A percentile compares a stretch with the other conserved stretches of the same genome.
Conservation (phyloP, 2,888 invertebrate species). For the Ptychoptera albimana region DNA sequence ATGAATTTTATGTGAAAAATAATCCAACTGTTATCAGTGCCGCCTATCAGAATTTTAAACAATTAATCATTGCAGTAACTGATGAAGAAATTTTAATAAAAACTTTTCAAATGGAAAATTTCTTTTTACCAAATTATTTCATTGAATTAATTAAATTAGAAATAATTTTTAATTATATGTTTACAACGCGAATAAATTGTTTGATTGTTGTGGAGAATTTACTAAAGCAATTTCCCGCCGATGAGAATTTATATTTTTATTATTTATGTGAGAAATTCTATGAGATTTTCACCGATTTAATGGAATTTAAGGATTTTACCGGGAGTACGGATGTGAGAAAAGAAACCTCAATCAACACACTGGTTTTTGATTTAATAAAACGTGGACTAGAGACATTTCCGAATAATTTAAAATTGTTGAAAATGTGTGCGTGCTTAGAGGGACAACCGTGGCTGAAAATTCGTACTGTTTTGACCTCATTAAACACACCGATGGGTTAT, state of each 20-base stretch:
- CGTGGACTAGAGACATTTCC: slow-evolving; percentile 35
- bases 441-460: slow-evolving; percentile 38
- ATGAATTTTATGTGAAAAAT: neutral
- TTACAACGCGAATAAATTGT: slow-evolving; percentile 15
- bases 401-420: slow-evolving; percentile 39
- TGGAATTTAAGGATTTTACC: slow-evolving; percentile 12
- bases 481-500: slow-evolving; percentile 31
- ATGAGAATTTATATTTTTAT: slow-evolving; percentile 13
- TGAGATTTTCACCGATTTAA: slow-evolving; percentile 25
- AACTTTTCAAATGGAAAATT: slow-evolving; percentile 21
- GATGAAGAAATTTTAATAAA: neutral
- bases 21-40: too few species aligned
- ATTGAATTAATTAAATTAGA: slow-evolving; percentile 18
- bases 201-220: slow-evolving; percentile 16
- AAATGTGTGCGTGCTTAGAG: slow-evolving; percentile 27
- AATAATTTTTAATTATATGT: slow-evolving; percentile 15
- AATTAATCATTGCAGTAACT: neutral
- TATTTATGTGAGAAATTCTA: slow-evolving; percentile 30
- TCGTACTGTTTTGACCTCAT: slow-evolving; percentile 28
- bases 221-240: slow-evolving; percentile 13
- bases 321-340: too few species aligned
- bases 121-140: slow-evolving; percentile 20
- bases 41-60: neutral
- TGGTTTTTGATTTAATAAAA: slow-evolving; percentile 27
- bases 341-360: slow-evolving; percentile 6